These are phyloP conservation scores for Rhinoptilus africanus DNA, from an alignment of 2,113 vertebrate genomes.

Conservation along the genomic window DNA sequence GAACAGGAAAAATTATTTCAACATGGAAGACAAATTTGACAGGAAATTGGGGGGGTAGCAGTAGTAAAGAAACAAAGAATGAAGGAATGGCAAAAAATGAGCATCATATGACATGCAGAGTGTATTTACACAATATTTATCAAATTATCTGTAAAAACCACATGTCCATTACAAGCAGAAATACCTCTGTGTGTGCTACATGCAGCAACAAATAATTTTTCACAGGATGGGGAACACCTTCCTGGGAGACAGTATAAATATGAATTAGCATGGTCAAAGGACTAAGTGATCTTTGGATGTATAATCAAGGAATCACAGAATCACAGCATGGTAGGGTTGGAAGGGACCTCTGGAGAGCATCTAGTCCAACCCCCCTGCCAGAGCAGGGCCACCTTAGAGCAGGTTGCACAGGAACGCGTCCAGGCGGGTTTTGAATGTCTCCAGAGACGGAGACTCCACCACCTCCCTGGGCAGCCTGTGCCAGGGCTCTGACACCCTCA, in stretches of 20 bases:
- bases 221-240: not conserved
- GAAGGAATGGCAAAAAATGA: not conserved
- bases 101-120: not conserved
- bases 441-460: no score
- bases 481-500: no score
- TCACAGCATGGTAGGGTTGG: no score
- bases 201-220: not conserved
- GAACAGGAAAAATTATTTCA: not conserved
- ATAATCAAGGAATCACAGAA: not conserved
- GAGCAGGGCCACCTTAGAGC: no score
- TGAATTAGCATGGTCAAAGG: not conserved
- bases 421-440: no score
- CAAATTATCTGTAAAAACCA: not conserved
- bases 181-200: not conserved
- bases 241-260: not conserved
- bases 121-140: not conserved
- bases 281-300: not conserved
- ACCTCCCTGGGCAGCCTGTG: no score
- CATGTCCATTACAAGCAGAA: not conserved
- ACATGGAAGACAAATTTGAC: not conserved
- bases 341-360: no score
- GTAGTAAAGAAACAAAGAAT: not conserved
- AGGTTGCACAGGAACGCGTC: no score
- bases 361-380: no score
- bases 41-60: not conserved